phyloP scores from a whole-genome alignment of 1,140 invertebrate species.

The Euura lappo region DNA sequence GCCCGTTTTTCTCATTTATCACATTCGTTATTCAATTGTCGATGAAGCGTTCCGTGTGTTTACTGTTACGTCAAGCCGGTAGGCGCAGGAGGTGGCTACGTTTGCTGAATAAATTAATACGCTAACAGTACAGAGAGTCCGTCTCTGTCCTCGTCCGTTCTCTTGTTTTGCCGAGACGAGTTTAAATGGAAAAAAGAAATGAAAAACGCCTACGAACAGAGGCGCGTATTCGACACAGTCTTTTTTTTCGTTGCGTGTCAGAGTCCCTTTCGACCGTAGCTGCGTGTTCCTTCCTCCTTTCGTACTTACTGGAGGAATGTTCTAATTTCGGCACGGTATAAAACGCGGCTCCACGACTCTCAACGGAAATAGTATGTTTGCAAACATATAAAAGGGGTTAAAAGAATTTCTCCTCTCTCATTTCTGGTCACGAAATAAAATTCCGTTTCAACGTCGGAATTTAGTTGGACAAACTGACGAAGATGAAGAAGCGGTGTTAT shows the following conservation, averaged over 20 bases:
- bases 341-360: not conserved
- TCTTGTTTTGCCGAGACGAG: too few species aligned
- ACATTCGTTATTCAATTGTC: constrained; percentile 2
- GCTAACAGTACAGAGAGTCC: not conserved
- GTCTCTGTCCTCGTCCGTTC: not conserved
- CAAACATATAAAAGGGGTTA: too few species aligned
- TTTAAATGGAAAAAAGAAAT: too few species aligned
- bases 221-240: too few species aligned
- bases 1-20: not conserved
- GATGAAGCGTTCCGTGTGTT: constrained; percentile 31
- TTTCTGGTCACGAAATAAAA: too few species aligned
- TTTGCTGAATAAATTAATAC: constrained; percentile 39
- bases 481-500: too few species aligned
- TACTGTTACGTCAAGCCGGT: constrained; percentile 45
- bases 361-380: not conserved
- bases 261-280: too few species aligned
- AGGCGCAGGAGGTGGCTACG: constrained; percentile 22
- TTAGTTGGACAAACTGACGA: too few species aligned
- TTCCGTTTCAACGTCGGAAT: too few species aligned
- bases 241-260: not conserved
- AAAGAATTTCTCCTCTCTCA: too few species aligned
- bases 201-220: too few species aligned
- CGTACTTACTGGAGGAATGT: not conserved
- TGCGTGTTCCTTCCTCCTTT: not conserved
- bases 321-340: not conserved